Conservation (phyloP, 2,888 invertebrate genomes). For the Campaea margaritaria region DNA sequence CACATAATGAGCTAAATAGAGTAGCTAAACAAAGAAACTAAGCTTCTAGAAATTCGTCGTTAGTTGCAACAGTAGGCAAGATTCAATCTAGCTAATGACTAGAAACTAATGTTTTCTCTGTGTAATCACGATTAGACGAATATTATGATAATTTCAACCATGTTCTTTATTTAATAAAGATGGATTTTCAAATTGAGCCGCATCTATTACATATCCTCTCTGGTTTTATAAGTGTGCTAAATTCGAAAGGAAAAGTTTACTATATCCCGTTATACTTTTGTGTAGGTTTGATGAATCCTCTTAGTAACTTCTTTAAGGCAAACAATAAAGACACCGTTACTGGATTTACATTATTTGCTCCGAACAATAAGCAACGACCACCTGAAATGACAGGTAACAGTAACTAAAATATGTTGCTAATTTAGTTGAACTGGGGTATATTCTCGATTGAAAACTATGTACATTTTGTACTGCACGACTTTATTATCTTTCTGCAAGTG, state of each 20-base stretch:
- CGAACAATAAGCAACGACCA: slow-evolving; percentile 32
- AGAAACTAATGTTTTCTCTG: slow-evolving; percentile 6
- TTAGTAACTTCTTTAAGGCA: slow-evolving; percentile 33
- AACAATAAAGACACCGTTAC: slow-evolving; percentile 34
- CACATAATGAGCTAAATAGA: not conserved
- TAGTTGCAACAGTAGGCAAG: slow-evolving; percentile 7
- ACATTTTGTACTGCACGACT: slow-evolving; percentile 1
- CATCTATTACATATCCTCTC: not conserved
- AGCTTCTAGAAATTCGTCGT: not conserved
- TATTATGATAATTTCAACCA: not conserved
- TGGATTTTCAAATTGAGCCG: slow-evolving; percentile 4
- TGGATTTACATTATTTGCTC: slow-evolving; percentile 33
- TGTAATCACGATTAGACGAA: slow-evolving; percentile 1
- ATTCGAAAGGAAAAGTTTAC: slow-evolving; percentile 30
- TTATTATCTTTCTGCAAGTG: slow-evolving; percentile 8
- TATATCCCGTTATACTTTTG: slow-evolving; percentile 32
- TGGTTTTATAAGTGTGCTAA: slow-evolving; percentile 14
- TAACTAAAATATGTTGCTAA: slow-evolving; percentile 29
- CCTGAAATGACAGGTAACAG: slow-evolving; percentile 35
- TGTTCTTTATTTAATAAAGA: not conserved
- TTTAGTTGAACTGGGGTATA: slow-evolving; percentile 21
- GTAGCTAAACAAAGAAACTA: not conserved
- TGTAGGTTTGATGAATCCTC: slow-evolving; percentile 34
- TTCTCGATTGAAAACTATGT: slow-evolving; percentile 13
- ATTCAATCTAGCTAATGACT: slow-evolving; percentile 13